phyloP scores from a whole-genome alignment of 2,113 vertebrate species.

The Apus apus region DNA sequence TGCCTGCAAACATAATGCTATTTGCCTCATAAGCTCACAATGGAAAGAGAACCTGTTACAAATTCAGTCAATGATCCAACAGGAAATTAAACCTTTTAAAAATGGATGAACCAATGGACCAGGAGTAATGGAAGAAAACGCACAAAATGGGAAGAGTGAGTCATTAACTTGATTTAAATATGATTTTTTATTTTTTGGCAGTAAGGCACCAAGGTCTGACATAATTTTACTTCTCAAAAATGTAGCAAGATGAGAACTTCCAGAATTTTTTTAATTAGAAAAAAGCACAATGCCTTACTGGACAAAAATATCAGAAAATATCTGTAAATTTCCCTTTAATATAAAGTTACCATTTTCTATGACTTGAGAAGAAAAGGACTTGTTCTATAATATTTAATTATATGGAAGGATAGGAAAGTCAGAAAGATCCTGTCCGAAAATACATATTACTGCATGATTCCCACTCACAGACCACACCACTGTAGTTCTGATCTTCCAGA shows the following conservation, averaged over 20 bases:
- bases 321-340: background rate
- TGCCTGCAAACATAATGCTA: constrained; percentile 32
- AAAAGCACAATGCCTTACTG: background rate
- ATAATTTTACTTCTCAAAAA: constrained; percentile 8
- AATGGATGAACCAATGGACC: constrained; percentile 66
- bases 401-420: background rate
- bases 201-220: background rate
- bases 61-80: constrained; percentile 69
- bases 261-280: background rate
- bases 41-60: constrained; percentile 45
- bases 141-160: constrained; percentile 44
- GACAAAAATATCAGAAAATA: background rate
- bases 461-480: background rate
- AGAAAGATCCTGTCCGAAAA: background rate
- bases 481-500: background rate
- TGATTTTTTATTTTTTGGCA: constrained; percentile 23
- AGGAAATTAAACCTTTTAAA: constrained; percentile 71
- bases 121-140: constrained; percentile 60
- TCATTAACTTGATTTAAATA: constrained; percentile 66
- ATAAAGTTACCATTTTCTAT: background rate
- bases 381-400: background rate
- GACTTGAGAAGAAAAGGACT: background rate
- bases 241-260: background rate
- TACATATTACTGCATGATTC: background rate
- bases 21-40: constrained; percentile 49